These are phyloP conservation scores for Argyra leucocephala DNA, from an alignment of 2,888 invertebrate genomes.

Conservation along the genomic window DNA sequence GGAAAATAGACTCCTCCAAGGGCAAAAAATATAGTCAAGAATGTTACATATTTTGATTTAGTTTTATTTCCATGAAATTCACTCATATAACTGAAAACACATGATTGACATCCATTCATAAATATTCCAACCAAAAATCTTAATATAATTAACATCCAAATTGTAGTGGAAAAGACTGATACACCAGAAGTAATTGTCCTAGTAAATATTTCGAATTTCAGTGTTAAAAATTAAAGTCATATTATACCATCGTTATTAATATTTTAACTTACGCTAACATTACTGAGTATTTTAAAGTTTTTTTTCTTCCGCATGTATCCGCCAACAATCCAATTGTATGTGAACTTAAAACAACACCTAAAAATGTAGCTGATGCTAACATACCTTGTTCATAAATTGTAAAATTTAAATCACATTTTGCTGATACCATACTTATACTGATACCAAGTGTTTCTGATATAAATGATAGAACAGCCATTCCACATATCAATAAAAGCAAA, in stretches of 20 bases:
- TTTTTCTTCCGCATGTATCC: conserved; percentile 57
- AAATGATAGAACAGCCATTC: conserved; percentile 51
- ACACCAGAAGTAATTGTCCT: conserved; percentile 43
- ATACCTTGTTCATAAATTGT: conserved; percentile 49
- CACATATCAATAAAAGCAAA: conserved; percentile 48
- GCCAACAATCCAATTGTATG: conserved; percentile 66
- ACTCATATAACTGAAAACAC: conserved; percentile 47
- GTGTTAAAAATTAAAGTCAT: background rate
- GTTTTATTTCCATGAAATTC: conserved; percentile 45
- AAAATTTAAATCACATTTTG: conserved; percentile 53
- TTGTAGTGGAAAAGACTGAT: conserved; percentile 53
- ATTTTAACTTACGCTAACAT: background rate
- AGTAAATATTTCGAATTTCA: background rate
- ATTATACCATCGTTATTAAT: no score
- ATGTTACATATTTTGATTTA: conserved; percentile 45
- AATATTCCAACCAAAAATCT: conserved; percentile 59
- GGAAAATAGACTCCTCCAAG: conserved; percentile 46
- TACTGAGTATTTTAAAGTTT: conserved; percentile 46
- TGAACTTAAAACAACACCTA: conserved; percentile 58
- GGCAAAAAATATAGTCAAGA: conserved; percentile 47
- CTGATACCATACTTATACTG: conserved; percentile 53
- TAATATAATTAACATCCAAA: conserved; percentile 50
- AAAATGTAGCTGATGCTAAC: conserved; percentile 51
- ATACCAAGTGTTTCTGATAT: conserved; percentile 53
- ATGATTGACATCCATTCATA: conserved; percentile 37